These are phyloP conservation scores for Melanotaenia pygmaea DNA, from an alignment of 2,797 vertebrate genomes.

Conservation along the genomic window DNA sequence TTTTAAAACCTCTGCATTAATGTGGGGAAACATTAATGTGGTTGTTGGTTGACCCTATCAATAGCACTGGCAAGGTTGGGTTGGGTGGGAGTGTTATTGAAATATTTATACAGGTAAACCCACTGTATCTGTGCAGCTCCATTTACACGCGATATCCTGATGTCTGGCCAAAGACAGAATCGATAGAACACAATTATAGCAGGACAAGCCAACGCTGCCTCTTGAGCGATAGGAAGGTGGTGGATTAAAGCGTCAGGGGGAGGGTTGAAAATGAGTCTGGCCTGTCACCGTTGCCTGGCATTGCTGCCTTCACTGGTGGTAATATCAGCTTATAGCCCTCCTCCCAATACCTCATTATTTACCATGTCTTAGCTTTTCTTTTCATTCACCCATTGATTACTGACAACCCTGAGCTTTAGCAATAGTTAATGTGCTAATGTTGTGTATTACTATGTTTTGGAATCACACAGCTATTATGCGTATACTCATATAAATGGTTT, in stretches of 20 bases:
- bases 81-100: conserved; percentile 60
- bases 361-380: conserved; percentile 34
- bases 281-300: conserved; percentile 35
- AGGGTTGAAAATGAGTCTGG: conserved; percentile 31
- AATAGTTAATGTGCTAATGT: conserved; percentile 63
- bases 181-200: conserved; percentile 81
- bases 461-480: conserved; percentile 36
- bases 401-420: conserved; percentile 46
- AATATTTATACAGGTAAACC: conserved; percentile 80
- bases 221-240: conserved; percentile 67
- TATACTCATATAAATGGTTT: conserved; percentile 43
- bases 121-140: conserved; percentile 67
- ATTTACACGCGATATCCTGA: conserved; percentile 73
- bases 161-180: conserved; percentile 72
- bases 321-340: conserved; percentile 48
- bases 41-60: conserved; percentile 48
- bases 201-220: conserved; percentile 64
- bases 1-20: conserved; percentile 48
- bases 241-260: conserved; percentile 63
- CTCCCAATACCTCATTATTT: conserved; percentile 57
- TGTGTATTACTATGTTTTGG: conserved; percentile 41
- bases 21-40: conserved; percentile 51
- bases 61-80: conserved; percentile 37
- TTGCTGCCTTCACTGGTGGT: conserved; percentile 31
- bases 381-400: conserved; percentile 63